A percentile compares a stretch with the other conserved stretches of the same genome.
Evolutionary conservation across 2,113 vertebrate species (phyloP).

Genomic region (Mormyrus lacerda): DNA sequence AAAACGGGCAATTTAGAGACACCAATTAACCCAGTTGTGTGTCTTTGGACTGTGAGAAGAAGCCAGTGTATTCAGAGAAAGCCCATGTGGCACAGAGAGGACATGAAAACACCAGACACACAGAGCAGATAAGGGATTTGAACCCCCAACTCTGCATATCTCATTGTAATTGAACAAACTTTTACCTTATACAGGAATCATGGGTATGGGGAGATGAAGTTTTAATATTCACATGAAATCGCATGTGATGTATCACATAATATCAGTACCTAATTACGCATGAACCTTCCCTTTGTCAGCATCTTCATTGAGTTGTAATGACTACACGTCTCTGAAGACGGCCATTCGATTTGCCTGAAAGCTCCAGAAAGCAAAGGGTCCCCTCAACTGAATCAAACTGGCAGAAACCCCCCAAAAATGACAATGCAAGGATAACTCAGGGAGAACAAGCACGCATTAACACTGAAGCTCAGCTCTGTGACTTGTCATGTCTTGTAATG

Average conservation of each 20-base stretch:
- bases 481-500: background rate
- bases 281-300: background rate
- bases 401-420: background rate
- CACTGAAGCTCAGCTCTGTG: background rate
- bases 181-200: background rate
- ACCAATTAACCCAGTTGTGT: background rate
- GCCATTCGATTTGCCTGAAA: background rate
- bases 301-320: background rate
- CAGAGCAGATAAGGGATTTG: background rate
- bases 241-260: background rate
- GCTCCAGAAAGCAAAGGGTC: background rate
- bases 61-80: background rate
- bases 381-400: background rate
- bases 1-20: background rate
- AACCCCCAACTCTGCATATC: background rate
- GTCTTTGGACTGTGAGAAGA: background rate
- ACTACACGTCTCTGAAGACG: background rate
- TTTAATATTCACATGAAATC: background rate
- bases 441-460: background rate
- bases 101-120: background rate
- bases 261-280: background rate
- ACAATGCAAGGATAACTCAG: background rate
- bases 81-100: background rate
- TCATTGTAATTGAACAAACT: background rate
- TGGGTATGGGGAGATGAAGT: background rate